Conservation (phyloP, 2,113 vertebrate genomes). For the Neolamprologus toae region DNA sequence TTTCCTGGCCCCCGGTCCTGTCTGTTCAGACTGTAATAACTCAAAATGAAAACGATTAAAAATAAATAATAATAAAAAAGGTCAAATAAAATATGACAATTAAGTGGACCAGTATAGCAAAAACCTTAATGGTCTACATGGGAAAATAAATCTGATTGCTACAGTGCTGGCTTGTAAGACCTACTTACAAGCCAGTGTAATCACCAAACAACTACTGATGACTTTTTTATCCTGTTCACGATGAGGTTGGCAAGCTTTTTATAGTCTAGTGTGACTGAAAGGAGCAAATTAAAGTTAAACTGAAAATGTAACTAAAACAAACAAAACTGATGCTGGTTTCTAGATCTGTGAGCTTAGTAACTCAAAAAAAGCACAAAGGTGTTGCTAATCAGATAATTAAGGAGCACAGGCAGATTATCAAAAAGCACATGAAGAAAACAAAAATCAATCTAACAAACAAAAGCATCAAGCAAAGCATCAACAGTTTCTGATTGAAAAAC, state of each 20-base stretch:
- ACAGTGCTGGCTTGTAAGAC: not conserved
- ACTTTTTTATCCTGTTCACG: not conserved
- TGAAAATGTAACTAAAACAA: not conserved
- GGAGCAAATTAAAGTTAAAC: not conserved
- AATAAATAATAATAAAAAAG: not conserved
- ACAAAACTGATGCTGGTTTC: not conserved
- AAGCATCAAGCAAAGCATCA: not conserved
- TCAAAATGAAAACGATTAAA: not conserved
- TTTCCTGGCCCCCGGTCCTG: not conserved
- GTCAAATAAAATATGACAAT: not conserved
- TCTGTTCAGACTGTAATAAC: not conserved
- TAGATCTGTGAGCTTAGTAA: not conserved
- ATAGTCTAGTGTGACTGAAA: not conserved
- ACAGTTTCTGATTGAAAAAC: not conserved
- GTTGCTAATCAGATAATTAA: not conserved
- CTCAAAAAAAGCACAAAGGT: not conserved
- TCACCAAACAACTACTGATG: not conserved
- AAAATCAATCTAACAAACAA: not conserved
- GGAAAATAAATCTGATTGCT: not conserved
- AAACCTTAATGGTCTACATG: not conserved
- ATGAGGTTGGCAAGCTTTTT: not conserved
- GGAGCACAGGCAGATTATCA: not conserved
- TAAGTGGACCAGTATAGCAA: not conserved
- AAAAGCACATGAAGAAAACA: not conserved
- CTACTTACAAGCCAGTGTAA: not conserved